Conservation (phyloP, 1,140 invertebrate genomes). For the Acromyrmex charruanus region DNA sequence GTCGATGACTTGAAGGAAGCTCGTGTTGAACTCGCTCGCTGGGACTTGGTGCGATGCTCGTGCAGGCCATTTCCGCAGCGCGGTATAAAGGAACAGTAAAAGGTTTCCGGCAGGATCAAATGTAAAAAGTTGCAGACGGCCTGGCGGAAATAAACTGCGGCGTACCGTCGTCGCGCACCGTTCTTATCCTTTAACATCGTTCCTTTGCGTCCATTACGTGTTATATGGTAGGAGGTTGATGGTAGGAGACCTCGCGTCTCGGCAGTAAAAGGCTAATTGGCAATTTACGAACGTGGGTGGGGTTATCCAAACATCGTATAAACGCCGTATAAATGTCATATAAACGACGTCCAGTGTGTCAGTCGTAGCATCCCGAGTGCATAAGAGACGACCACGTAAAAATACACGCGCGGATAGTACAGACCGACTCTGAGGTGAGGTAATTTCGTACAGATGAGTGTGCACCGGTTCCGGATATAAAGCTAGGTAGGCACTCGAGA, state of each 20-base stretch:
- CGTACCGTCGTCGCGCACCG: conserved; percentile 3
- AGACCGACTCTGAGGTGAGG: not conserved
- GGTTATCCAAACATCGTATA: conserved; percentile 75
- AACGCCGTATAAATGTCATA: conserved; percentile 66
- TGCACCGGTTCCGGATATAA: conserved; percentile 5
- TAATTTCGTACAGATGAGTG: conserved; percentile 20
- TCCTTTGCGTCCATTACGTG: conserved; percentile 52
- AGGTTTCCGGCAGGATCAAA: conserved; percentile 52
- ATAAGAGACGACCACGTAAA: conserved; percentile 29
- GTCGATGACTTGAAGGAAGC: conserved; percentile 24
- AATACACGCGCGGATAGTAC: conserved; percentile 8
- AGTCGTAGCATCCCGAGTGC: not conserved
- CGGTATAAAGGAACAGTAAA: conserved; percentile 50
- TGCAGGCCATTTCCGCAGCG: conserved; percentile 7
- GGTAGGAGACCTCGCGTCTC: conserved; percentile 12
- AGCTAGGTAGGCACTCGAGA: conserved; percentile 3
- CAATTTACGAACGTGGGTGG: conserved; percentile 68
- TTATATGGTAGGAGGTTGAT: not conserved
- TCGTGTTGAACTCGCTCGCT: not conserved
- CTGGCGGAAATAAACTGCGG: conserved; percentile 43
- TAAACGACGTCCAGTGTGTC: conserved; percentile 49
- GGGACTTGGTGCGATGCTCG: not conserved
- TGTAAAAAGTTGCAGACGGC: conserved; percentile 56
- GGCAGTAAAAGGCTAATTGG: conserved; percentile 78
- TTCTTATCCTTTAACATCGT: conserved; percentile 54